These are phyloP conservation scores for Galeopterus variegatus DNA, from an alignment of 2,113 vertebrate species.

Conservation along the genomic window DNA sequence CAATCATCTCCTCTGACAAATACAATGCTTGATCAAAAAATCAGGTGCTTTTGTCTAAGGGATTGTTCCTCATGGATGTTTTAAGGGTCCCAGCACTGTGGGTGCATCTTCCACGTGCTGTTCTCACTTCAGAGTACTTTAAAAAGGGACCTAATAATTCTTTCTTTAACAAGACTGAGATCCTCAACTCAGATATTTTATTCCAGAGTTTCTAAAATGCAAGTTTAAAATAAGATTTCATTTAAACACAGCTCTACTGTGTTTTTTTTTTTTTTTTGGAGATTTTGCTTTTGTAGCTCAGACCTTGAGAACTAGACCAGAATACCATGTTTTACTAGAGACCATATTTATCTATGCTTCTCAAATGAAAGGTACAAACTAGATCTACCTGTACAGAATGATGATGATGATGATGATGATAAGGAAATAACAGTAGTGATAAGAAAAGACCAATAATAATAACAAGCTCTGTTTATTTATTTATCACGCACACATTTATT, in stretches of 20 bases:
- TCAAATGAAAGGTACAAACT: not conserved
- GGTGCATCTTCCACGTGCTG: fast-evolving
- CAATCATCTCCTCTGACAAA: constrained; percentile 48
- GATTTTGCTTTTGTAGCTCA: constrained; percentile 17
- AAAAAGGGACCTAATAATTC: not conserved
- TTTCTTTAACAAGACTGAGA: not conserved
- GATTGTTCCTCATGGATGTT: fast-evolving
- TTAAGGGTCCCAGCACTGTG: fast-evolving
- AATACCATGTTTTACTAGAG: constrained; percentile 34
- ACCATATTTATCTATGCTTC: not conserved
- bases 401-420: not conserved
- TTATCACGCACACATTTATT: not conserved
- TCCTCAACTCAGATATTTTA: not conserved
- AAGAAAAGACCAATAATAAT: not conserved
- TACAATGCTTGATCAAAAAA: constrained; percentile 39
- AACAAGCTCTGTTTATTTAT: not conserved
- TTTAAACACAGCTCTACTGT: constrained; percentile 62
- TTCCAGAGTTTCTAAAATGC: constrained; percentile 56
- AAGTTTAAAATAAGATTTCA: constrained; percentile 56
- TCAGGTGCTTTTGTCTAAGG: not conserved
- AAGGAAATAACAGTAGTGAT: not conserved
- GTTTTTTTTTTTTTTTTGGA: not conserved
- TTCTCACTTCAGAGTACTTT: not conserved
- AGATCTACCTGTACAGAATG: not conserved
- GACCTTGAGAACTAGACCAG: constrained; percentile 55